These are phyloP conservation scores for Catostomus latipinnis DNA, from an alignment of 2,797 vertebrate species.

Conservation along the genomic window DNA sequence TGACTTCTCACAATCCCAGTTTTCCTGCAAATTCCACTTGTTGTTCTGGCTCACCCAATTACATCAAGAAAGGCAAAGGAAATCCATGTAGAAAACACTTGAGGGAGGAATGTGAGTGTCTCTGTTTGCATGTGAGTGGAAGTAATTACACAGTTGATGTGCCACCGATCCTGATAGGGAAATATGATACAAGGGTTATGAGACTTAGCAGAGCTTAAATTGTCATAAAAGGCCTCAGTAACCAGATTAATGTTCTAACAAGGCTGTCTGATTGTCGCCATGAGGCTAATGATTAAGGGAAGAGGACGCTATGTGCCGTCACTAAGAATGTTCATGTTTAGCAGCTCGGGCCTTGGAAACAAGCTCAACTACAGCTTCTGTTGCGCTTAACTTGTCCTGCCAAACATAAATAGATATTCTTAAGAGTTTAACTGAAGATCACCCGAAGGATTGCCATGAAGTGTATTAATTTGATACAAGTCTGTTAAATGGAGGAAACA, in stretches of 20 bases:
- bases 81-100: slow-evolving; percentile 20
- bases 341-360: not conserved
- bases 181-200: slow-evolving; percentile 74
- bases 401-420: slow-evolving; percentile 1
- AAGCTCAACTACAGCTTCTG: not conserved
- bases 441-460: too few species aligned
- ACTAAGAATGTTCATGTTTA: slow-evolving; percentile 50
- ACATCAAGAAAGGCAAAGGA: slow-evolving; percentile 27
- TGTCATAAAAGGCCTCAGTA: slow-evolving; percentile 74
- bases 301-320: slow-evolving; percentile 32
- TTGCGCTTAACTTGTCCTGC: slow-evolving; percentile 17
- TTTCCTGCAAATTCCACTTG: slow-evolving; percentile 15
- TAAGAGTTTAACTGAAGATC: too few species aligned
- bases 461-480: slow-evolving; percentile 19
- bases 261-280: slow-evolving; percentile 66
- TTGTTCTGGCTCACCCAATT: slow-evolving; percentile 41
- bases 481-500: not conserved
- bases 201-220: slow-evolving; percentile 75
- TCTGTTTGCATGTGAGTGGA: slow-evolving; percentile 28
- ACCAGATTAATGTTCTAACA: slow-evolving; percentile 71
- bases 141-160: slow-evolving; percentile 56
- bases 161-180: slow-evolving; percentile 67
- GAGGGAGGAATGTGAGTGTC: slow-evolving; percentile 1
- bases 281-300: slow-evolving; percentile 71
- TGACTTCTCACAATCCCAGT: slow-evolving; percentile 6